Evolutionary conservation across 2,797 vertebrate species (phyloP), one percentile per base, ranked within the genome.

Genomic region (Protonibea diacanthus): DNA sequence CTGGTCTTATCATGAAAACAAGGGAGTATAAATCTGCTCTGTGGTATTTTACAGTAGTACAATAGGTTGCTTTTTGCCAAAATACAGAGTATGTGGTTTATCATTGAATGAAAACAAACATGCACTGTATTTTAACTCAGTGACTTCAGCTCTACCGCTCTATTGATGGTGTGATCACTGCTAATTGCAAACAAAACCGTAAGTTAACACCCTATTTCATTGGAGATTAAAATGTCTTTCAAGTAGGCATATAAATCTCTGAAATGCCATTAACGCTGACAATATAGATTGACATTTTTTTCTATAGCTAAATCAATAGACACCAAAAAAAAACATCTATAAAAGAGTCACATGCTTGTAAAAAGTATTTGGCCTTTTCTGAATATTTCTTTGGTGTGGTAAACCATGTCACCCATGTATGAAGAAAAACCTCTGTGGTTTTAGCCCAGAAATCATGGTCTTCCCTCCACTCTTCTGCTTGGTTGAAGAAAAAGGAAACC

Each of bases 401-500:
- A 79, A 81, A 74, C 20, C 53, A 27, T 70, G 53, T 81, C 71
- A 73, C 1, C 33, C 4, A n/a, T 71, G 25, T 11, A 33, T 1
- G 5, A 83, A 6, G 20, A 49, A 73, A 67, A 71, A 21, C 23
- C 65, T 73, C 47, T 69, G 42, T 47, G 23, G 55, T 81, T 23
- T 68, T 69, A 69, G 69, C 64, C 59, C 61, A 83, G 58, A 75
- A 77, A 69, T 63, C 23, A 72, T 75, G 45, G 45, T 70, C 68
- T 56, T 51, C 52, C 52, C 42, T 77, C 55, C 56, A 78, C 76
- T 74, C 83, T 82, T 88, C 49, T 78, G 78, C 72, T 87, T 56
- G 47, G 75, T 74, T 85, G 82, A 83, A 88, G 71, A 60, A 80
- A 89, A 67, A 92, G 91, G 92, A 94, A 94, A 82, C 77, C 1